Evolutionary conservation across 2,797 vertebrate species (phyloP).

Genomic region (Helicolenus hilgendorfi): DNA sequence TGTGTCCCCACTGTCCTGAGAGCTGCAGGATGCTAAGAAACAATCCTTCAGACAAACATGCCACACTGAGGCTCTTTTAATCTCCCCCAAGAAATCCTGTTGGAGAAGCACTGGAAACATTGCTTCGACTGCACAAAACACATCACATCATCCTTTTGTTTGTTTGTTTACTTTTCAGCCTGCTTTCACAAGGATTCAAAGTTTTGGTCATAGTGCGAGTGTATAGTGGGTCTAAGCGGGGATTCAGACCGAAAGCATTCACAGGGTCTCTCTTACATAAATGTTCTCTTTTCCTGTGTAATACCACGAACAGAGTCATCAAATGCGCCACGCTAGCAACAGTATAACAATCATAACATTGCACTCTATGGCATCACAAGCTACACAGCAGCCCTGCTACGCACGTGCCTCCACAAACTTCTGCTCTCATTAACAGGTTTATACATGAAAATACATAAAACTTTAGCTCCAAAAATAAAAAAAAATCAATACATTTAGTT

Average conservation of each 20-base stretch:
- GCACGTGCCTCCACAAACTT: neutral
- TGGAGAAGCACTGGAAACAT: constrained; percentile 15
- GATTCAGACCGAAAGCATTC: neutral
- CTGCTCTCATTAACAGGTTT: neutral
- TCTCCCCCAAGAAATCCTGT: constrained; percentile 29
- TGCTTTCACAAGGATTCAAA: neutral
- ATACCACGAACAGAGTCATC: neutral
- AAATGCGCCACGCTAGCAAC: neutral
- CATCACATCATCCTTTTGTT: neutral
- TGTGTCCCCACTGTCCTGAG: constrained; percentile 3
- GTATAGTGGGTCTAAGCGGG: neutral
- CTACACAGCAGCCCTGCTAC: neutral
- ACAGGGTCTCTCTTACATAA: neutral
- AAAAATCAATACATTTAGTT: neutral
- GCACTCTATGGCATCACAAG: neutral
- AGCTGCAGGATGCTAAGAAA: constrained; percentile 30
- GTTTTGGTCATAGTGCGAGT: neutral
- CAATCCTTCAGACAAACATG: constrained; percentile 19
- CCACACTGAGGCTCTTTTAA: constrained; percentile 13
- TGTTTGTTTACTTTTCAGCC: neutral
- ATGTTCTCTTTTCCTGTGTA: neutral
- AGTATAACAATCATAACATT: too few species aligned
- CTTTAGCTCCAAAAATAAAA: neutral
- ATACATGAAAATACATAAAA: neutral
- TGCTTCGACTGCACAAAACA: constrained; percentile 12